phyloP scores from a whole-genome alignment of 2,888 invertebrate species.

The Mythimna pallens region DNA sequence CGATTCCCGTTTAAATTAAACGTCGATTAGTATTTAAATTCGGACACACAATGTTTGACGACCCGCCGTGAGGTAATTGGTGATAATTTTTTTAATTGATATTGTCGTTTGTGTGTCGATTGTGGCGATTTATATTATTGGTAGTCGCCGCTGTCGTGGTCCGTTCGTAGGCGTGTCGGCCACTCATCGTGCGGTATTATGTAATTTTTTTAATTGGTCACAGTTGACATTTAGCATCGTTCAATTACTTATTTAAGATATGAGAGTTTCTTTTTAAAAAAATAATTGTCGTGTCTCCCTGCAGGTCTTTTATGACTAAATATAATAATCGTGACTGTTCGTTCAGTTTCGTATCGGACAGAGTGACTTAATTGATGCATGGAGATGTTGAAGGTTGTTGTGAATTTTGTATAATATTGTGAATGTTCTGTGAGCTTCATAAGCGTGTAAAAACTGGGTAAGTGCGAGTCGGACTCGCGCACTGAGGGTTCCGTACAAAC shows the following conservation, averaged over 20 bases:
- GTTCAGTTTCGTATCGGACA: constrained; percentile 59
- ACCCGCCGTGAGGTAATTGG: constrained; percentile 83
- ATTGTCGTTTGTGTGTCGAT: constrained; percentile 69
- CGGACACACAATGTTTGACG: constrained; percentile 78
- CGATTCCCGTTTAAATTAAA: constrained; percentile 77
- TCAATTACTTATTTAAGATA: constrained; percentile 72
- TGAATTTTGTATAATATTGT: constrained; percentile 48
- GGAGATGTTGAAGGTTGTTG: constrained; percentile 59
- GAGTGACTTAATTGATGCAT: constrained; percentile 64
- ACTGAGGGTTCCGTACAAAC: too few species aligned
- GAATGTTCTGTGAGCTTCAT: constrained; percentile 29
- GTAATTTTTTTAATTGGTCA: constrained; percentile 72
- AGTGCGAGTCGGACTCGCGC: too few species aligned
- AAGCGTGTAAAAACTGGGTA: constrained; percentile 17
- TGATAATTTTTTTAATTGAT: constrained; percentile 85
- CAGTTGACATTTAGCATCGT: constrained; percentile 73
- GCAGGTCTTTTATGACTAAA: constrained; percentile 67
- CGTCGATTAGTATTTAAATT: constrained; percentile 84
- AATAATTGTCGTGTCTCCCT: constrained; percentile 67
- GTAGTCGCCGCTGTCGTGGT: constrained; percentile 23
- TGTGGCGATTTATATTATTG: constrained; percentile 73
- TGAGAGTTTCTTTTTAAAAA: constrained; percentile 62
- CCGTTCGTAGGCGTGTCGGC: constrained; percentile 57
- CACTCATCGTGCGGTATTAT: constrained; percentile 56
- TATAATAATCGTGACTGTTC: constrained; percentile 63